These are phyloP conservation scores for Alitta virens DNA, from an alignment of 2,888 invertebrate species.

Conservation along the genomic window DNA sequence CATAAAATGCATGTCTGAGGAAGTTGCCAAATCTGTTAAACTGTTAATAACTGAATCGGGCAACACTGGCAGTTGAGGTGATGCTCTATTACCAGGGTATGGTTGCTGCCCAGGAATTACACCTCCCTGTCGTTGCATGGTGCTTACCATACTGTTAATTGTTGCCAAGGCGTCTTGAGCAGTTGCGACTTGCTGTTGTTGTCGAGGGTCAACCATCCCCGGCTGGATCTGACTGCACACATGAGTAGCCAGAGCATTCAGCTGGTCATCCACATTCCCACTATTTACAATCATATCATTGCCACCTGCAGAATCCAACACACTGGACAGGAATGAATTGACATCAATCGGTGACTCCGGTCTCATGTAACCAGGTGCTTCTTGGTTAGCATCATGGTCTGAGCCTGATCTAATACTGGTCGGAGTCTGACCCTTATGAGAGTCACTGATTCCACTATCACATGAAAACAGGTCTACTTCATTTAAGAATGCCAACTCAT, in stretches of 20 bases:
- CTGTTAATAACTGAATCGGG: neutral
- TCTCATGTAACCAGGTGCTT: neutral
- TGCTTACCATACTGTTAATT: neutral
- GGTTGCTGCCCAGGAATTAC: neutral
- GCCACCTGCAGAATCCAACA: neutral
- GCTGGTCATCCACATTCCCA: neutral
- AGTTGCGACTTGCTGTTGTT: too few species aligned
- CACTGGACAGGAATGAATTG: conserved; percentile 10
- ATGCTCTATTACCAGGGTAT: neutral
- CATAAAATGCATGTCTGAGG: neutral
- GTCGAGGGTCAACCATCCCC: neutral
- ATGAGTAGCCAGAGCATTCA: neutral
- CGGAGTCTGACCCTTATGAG: neutral
- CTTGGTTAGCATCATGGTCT: neutral
- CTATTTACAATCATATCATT: neutral
- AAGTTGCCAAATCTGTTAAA: neutral
- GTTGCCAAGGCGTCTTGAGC: neutral
- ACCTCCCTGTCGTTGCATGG: neutral
- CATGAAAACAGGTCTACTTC: neutral
- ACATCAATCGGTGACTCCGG: conserved; percentile 12
- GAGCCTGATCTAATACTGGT: neutral
- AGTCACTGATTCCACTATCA: neutral
- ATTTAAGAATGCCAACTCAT: neutral
- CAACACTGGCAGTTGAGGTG: neutral
- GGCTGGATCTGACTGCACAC: neutral